These are phyloP conservation scores for Zaprionus ghesquierei DNA, from an alignment of 1,140 invertebrate species.

Conservation along the genomic window DNA sequence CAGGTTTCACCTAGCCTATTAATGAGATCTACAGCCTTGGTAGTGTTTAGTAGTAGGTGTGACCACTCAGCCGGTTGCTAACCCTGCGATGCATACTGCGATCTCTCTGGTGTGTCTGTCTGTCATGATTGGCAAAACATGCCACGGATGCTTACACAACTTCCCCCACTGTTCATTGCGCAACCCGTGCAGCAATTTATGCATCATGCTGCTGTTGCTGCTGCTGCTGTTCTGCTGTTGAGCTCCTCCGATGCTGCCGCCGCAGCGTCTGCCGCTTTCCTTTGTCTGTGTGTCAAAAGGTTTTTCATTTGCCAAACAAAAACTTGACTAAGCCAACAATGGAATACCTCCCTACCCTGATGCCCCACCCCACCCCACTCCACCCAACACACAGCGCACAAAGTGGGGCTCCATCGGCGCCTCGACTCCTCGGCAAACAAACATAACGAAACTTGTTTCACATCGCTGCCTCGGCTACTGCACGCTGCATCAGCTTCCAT, in stretches of 20 bases:
- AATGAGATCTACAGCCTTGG: background rate
- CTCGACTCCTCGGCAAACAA: slow-evolving; percentile 31
- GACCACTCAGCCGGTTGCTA: background rate
- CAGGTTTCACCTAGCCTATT: background rate
- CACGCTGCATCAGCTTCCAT: slow-evolving; percentile 41
- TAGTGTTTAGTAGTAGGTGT: background rate
- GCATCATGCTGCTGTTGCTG: slow-evolving; percentile 51
- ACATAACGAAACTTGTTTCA: slow-evolving; percentile 67
- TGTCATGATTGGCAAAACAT: slow-evolving; percentile 51
- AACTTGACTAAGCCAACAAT: slow-evolving; percentile 56
- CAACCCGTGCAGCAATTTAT: slow-evolving; percentile 71
- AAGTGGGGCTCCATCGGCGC: background rate
- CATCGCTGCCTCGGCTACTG: slow-evolving; percentile 41
- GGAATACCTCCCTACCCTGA: slow-evolving; percentile 39
- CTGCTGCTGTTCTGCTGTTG: slow-evolving; percentile 20
- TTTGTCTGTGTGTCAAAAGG: slow-evolving; percentile 71
- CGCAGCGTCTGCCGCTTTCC: slow-evolving; percentile 45
- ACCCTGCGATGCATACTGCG: slow-evolving; percentile 24
- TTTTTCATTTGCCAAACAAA: slow-evolving; percentile 53
- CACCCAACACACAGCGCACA: background rate
- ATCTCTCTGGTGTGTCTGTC: background rate
- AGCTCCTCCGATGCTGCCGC: slow-evolving; percentile 16
- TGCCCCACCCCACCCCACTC: background rate
- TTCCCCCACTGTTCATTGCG: slow-evolving; percentile 58
- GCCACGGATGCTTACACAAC: slow-evolving; percentile 69